Evolutionary conservation across 2,797 vertebrate genomes (phyloP).

Genomic region (Scarus forsteni): DNA sequence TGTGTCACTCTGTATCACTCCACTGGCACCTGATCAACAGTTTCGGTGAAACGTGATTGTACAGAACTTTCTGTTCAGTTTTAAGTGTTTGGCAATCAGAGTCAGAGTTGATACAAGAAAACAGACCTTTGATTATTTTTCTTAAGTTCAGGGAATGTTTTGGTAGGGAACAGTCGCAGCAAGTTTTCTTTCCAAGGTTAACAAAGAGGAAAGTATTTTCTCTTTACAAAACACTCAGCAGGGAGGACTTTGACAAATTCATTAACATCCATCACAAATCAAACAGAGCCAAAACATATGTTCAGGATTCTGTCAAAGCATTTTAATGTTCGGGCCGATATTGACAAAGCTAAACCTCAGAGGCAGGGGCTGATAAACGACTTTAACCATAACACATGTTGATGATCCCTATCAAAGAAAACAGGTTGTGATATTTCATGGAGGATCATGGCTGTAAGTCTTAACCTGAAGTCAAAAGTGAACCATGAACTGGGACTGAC

Average conservation of each 20-base stretch:
- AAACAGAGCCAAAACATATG: constrained; percentile 1
- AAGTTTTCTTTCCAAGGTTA: not conserved
- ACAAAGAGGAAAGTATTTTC: not conserved
- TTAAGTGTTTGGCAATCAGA: constrained; percentile 1
- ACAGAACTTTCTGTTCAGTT: too few species aligned
- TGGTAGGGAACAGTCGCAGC: not conserved
- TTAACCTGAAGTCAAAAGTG: not conserved
- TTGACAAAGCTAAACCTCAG: too few species aligned
- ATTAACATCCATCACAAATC: not conserved
- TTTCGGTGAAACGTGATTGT: too few species aligned
- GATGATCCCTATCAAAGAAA: not conserved
- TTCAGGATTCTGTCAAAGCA: not conserved
- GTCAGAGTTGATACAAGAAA: not conserved
- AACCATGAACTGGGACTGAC: not conserved
- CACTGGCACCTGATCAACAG: too few species aligned
- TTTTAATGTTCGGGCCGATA: not conserved
- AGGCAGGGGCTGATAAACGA: not conserved
- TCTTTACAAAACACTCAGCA: not conserved
- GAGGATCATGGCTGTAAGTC: not conserved
- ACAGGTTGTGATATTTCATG: not conserved
- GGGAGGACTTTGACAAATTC: not conserved
- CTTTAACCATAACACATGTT: not conserved
- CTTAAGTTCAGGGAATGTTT: not conserved
- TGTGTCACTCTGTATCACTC: not conserved
- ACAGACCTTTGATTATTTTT: not conserved